A percentile compares a stretch with the other conserved stretches of the same genome.
Conservation (phyloP, 2,797 vertebrate species). For the Neosilurus mollespiculum region DNA sequence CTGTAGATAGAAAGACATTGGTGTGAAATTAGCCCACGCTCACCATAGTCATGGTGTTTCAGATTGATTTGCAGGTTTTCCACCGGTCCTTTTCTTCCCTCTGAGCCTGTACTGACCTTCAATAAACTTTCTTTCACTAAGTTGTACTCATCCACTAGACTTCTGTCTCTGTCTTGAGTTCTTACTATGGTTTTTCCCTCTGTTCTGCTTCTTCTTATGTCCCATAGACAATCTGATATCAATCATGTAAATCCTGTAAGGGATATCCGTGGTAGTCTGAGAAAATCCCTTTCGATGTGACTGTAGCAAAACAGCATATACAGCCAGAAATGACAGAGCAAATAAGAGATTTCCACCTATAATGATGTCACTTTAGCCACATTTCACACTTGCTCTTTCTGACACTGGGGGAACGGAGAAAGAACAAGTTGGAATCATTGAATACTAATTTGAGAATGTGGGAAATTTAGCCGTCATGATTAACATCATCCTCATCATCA, state of each 20-base stretch:
- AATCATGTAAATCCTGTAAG: not conserved
- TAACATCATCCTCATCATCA: too few species aligned
- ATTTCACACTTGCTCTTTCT: not conserved
- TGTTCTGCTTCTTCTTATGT: not conserved
- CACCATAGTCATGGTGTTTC: conserved; percentile 38
- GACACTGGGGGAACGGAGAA: not conserved
- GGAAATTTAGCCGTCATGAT: not conserved
- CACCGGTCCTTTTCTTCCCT: conserved; percentile 43
- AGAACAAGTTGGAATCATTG: not conserved
- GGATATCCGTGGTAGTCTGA: not conserved
- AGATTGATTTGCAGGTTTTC: conserved; percentile 34
- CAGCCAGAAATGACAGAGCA: not conserved
- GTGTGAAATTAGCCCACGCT: conserved; percentile 25
- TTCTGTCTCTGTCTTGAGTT: conserved; percentile 31
- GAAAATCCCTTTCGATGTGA: not conserved
- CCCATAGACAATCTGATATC: not conserved
- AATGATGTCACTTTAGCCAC: not conserved
- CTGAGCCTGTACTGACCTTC: conserved; percentile 36
- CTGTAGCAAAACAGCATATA: not conserved
- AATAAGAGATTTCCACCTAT: not conserved
- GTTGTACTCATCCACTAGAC: conserved; percentile 35
- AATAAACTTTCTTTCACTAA: conserved; percentile 58
- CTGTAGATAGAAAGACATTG: conserved; percentile 37
- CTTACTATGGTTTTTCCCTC: conserved; percentile 28
- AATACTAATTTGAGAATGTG: not conserved